phyloP scores from a whole-genome alignment of 2,797 vertebrate species.

The Danio tinwini region DNA sequence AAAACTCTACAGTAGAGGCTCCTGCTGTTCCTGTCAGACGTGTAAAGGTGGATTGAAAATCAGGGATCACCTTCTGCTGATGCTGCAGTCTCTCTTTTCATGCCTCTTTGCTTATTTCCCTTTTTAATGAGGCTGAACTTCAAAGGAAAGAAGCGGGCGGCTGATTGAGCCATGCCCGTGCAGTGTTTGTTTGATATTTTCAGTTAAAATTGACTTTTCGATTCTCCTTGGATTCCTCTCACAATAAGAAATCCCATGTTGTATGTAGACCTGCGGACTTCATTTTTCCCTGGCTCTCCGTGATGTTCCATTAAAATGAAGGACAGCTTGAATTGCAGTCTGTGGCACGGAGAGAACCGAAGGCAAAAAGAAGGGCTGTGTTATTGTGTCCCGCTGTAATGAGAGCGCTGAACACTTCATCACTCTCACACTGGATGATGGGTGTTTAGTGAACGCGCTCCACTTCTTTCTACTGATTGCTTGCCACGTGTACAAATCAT shows the following conservation, averaged over 20 bases:
- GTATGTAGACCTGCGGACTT: constrained; percentile 33
- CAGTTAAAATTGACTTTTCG: constrained; percentile 27
- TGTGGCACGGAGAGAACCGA: constrained; percentile 34
- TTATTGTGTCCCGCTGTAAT: constrained; percentile 56
- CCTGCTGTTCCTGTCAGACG: constrained; percentile 19
- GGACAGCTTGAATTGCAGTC: constrained; percentile 41
- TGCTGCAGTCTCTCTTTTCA: neutral
- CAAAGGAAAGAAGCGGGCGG: constrained; percentile 27
- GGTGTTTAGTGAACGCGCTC: constrained; percentile 31
- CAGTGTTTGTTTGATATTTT: constrained; percentile 42
- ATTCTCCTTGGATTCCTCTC: neutral
- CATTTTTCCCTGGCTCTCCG: constrained; percentile 42
- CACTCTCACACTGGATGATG: constrained; percentile 43
- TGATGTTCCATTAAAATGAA: constrained; percentile 52
- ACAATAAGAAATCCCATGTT: constrained; percentile 25
- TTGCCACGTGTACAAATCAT: constrained; percentile 19
- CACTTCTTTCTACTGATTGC: constrained; percentile 24
- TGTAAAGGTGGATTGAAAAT: neutral
- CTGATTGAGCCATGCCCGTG: constrained; percentile 27
- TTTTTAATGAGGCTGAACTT: constrained; percentile 49
- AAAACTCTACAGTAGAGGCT: constrained; percentile 10
- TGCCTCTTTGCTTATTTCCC: constrained; percentile 5
- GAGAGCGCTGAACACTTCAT: constrained; percentile 53
- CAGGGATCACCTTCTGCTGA: neutral
- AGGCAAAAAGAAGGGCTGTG: constrained; percentile 29